Base-by-base conservation (phyloP, 2,113 vertebrate species). In the Butorides virescens region DNA sequence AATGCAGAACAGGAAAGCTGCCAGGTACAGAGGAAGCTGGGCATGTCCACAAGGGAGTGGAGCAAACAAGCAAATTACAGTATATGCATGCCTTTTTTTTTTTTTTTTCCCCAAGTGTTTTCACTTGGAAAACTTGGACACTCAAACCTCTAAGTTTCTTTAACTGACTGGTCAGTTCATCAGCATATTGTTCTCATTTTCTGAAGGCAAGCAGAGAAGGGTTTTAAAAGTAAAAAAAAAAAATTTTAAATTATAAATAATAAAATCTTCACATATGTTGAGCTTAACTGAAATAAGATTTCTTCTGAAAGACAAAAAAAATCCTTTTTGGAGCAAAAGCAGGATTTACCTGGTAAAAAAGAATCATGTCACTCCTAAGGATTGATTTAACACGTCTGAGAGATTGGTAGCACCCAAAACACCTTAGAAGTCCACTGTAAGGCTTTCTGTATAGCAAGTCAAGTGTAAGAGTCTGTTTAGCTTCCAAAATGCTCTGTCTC, bases 11-110 rank as follows among this genome's bases (percentile, higher is more conserved):
- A 96, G 92, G 90, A 96, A 96, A 88, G 86, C 36, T 96, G 95
- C 93, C 95, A 95, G 93, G 82, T 96, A 92, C 67, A 93, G 65
- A 95, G 93, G 90, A 94, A 96, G 72, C 95, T 88, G 67, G 88
- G 82, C 93, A 93, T 90, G 86, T 92, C 86, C 95, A 92, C n/a
- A 77, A 88, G 88, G 85, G 78, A 96, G 75, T 86, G 68, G 67
- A 94, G 72, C 67, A 95, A 96, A 93, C 71, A 92, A 90, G 75
- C 20, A 95, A 93, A 94, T 92, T 94, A 90, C 59, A 90, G 67
- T 44, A 79, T 94, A 86, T 44, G 32, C 5, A 34, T 37, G 6
- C 3, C 42, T 44, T 44, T 15, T 44, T 44, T 44, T 15, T 44
- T 44, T 44, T 44, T 44, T 44, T 44, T 49, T 23, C 47, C 47